These are phyloP conservation scores for Sisyra terminalis DNA, from an alignment of 2,888 invertebrate genomes.

Conservation along the genomic window DNA sequence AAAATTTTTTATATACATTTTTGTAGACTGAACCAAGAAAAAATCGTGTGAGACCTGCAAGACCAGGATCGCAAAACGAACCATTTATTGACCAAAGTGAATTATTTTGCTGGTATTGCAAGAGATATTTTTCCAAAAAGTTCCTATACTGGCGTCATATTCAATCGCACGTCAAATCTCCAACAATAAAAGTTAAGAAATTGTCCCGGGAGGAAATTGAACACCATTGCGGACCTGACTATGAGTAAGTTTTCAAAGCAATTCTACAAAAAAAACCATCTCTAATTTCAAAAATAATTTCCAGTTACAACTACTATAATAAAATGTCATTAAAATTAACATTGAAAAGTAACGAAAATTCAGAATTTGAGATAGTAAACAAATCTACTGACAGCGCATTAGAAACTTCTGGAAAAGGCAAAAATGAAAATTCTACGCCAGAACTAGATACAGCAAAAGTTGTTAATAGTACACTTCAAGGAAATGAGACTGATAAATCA, in stretches of 20 bases:
- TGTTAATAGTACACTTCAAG: neutral
- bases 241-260: neutral
- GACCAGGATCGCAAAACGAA: neutral
- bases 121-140: slow-evolving; percentile 7
- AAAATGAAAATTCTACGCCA: neutral
- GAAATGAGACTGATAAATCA: neutral
- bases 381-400: neutral
- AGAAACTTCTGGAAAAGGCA: neutral
- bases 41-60: too few relatives aligned
- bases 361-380: slow-evolving; percentile 8
- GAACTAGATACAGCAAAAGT: too few relatives aligned
- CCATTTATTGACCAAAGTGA: slow-evolving; percentile 2
- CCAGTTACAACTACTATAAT: neutral
- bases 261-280: too few relatives aligned
- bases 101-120: slow-evolving; percentile 8
- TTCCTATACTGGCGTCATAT: slow-evolving; percentile 8
- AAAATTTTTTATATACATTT: too few relatives aligned
- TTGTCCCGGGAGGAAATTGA: slow-evolving; percentile 3
- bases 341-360: slow-evolving; percentile 7
- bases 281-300: too few relatives aligned
- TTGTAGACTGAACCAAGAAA: too few relatives aligned
- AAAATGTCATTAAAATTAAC: slow-evolving; percentile 8
- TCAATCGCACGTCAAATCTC: slow-evolving; percentile 2
- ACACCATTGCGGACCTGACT: slow-evolving; percentile 4
- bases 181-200: slow-evolving; percentile 4